phyloP scores from a whole-genome alignment of 2,888 invertebrate genomes.

The Cylloceria caligata region DNA sequence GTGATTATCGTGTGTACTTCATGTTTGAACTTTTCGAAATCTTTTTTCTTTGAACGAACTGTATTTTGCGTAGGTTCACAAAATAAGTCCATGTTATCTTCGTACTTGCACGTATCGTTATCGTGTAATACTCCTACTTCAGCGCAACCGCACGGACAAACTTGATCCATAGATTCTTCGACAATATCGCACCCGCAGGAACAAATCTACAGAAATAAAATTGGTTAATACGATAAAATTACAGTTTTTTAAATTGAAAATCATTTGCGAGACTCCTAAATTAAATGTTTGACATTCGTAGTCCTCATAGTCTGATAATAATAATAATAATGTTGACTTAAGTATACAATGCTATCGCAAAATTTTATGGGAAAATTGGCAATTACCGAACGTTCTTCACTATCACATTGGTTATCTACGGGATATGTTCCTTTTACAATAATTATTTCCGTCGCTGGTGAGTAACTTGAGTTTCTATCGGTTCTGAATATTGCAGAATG shows the following conservation, averaged over 20 bases:
- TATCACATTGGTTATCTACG: not conserved
- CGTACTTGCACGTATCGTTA: not conserved
- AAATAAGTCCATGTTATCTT: not conserved
- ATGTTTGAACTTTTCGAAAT: conserved; percentile 50
- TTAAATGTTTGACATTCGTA: not conserved
- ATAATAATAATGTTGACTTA: too few species aligned
- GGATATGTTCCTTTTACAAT: not conserved
- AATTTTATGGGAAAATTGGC: not conserved
- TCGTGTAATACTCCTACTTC: not conserved
- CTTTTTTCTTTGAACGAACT: not conserved
- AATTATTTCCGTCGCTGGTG: not conserved
- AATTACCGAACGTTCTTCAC: conserved; percentile 12
- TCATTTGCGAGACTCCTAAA: not conserved
- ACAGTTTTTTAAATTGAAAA: not conserved
- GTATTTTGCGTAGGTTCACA: not conserved
- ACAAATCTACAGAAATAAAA: conserved; percentile 44
- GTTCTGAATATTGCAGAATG: not conserved
- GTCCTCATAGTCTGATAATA: not conserved
- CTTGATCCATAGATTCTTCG: not conserved
- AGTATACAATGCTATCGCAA: not conserved
- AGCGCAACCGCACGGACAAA: not conserved
- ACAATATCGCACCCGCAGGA: conserved; percentile 64
- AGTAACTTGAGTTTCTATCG: not conserved
- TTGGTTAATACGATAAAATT: not conserved
- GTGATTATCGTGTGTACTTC: not conserved